A percentile compares a stretch with the other conserved stretches of the same genome.
Conservation (phyloP, 2,797 vertebrate species). For the Pangasius mekongensis region DNA sequence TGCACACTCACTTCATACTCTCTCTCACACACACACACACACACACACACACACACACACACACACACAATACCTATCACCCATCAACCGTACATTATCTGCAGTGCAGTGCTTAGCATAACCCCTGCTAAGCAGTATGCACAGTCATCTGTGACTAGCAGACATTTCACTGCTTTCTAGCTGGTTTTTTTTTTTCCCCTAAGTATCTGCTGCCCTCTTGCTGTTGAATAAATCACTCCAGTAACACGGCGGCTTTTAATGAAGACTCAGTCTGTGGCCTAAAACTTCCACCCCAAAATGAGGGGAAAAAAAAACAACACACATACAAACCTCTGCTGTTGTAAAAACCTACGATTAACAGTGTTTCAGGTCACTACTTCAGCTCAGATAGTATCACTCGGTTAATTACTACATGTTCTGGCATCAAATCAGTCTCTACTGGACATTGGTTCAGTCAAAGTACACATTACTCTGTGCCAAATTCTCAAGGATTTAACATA, state of each 20-base stretch:
- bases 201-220: slow-evolving; percentile 65
- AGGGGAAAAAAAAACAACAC: background rate
- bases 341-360: background rate
- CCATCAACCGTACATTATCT: background rate
- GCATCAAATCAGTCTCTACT: background rate
- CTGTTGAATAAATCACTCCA: slow-evolving; percentile 48
- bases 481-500: background rate
- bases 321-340: background rate
- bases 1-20: background rate
- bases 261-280: slow-evolving; percentile 25
- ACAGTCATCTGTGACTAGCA: slow-evolving; percentile 50
- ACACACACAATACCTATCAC: slow-evolving; percentile 9
- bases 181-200: background rate
- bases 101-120: slow-evolving; percentile 35
- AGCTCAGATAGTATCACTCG: background rate
- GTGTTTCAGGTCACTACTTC: background rate
- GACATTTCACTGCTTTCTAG: slow-evolving; percentile 48
- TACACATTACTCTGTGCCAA: background rate
- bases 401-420: background rate
- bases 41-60: slow-evolving; percentile 22
- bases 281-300: background rate
- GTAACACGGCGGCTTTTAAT: slow-evolving; percentile 21
- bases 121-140: slow-evolving; percentile 24
- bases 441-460: background rate
- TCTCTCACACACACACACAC: too few species aligned